These are phyloP conservation scores for Beroe forskalii DNA, from an alignment of 37 sponge, comb jelly and placozoan species.

Conservation along the genomic window DNA sequence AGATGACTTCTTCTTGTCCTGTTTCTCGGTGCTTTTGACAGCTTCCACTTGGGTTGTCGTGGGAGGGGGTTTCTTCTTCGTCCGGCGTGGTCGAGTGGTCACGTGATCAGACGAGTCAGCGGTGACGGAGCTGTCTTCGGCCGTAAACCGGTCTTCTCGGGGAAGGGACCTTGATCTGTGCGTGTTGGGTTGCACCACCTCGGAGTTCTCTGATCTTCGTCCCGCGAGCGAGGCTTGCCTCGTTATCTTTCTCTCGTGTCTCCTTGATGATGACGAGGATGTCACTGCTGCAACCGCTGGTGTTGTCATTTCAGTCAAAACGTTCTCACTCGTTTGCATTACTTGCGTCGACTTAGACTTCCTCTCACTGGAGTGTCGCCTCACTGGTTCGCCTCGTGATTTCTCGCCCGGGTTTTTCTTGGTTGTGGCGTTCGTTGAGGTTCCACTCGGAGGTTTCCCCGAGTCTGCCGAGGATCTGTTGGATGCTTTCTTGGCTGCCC, in stretches of 20 bases:
- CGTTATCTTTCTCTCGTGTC: neutral
- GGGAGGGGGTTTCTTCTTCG: neutral
- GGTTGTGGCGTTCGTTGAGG: neutral
- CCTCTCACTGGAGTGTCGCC: neutral
- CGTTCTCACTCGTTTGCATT: neutral
- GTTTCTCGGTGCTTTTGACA: neutral
- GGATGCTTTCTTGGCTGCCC: neutral
- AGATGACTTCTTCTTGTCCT: neutral
- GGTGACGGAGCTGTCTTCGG: neutral
- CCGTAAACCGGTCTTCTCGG: neutral
- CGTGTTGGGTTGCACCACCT: neutral
- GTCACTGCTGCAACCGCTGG: no score
- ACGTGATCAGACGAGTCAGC: neutral
- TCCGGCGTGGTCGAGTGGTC: neutral
- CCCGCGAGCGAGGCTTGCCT: neutral
- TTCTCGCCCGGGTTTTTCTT: neutral
- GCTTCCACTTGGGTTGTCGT: neutral
- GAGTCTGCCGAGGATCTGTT: neutral
- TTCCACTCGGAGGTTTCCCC: conserved; percentile 10
- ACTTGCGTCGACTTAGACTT: neutral
- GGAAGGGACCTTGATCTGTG: neutral
- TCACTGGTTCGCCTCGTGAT: neutral
- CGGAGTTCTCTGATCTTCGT: neutral
- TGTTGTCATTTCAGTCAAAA: neutral
- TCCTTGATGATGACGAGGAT: neutral